Evolutionary conservation across 1,140 invertebrate species (phyloP), one percentile per base, ranked within the genome.

Genomic region (Bradynema listronoti): DNA sequence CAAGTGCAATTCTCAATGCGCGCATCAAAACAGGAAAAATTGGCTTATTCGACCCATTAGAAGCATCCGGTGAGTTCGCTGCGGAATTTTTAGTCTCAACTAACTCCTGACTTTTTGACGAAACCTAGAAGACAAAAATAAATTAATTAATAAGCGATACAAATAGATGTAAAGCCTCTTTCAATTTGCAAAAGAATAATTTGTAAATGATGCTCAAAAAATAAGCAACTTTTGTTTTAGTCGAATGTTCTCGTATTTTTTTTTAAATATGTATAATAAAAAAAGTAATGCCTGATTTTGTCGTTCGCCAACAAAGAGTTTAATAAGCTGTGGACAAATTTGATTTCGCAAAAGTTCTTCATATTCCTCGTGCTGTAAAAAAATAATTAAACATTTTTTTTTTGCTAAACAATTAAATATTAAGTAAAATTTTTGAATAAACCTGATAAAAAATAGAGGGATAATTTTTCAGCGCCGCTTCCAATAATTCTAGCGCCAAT

Each of bases 1-100:
- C 86, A 5, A 88, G 88, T 19, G 97, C 91, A 63, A 97, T 87
- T 58, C 93, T 80, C 19, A 97, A 83, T 9, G 97, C 83, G 43
- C 92, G 83, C 86, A 96, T 91, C 67, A 91, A 92, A 68, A 96
- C 91, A 11, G 91, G 90, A 82, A 94, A 97, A 80, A 90, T 91
- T 6, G 92, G 91, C 69, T 91, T 90, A 77, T 30, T 3, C 41
- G 22, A 19, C 14, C 43, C 27, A 3, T 9, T 25, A 24, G 47
- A 24, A 50, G 27, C 47, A 50, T 27, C 34, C n/a, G 29, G 47
- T 43, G 36, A 14, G 36, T 14, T 14, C 36, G 36, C 14, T 19
- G 36, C 36, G 36, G 36, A 39, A 19, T 14, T n/a, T n/a, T n/a
- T n/a, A n/a, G n/a, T n/a, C n/a, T n/a, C n/a, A n/a, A n/a, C n/a